Base-by-base conservation (phyloP, 1,140 invertebrate species). In the Metaphire vulgaris region DNA sequence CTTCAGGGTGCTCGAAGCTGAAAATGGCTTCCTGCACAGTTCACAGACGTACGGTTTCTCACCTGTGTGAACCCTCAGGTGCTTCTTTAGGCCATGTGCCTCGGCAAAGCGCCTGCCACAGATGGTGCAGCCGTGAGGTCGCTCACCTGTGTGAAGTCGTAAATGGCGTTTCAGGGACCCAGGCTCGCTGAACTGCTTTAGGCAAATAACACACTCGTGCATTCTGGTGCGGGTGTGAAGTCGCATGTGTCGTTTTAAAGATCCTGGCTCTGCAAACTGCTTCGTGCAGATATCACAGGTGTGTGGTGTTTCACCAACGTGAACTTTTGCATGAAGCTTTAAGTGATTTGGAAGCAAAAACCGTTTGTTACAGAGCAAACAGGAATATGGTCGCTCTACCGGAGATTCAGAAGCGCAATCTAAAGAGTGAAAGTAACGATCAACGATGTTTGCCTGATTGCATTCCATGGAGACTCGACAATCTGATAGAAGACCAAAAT, bases 101-200 rank as follows among this genome's bases (percentile, higher is more conserved):
- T 84, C 81, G 32, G 84, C 81, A 79, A 88, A 88, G 2, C 84
- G 81, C 71, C 85, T 83, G 14, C 93, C 93, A 85, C 94, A 97
- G 83, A 92, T 91, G 82, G 94, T 94, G 79, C 83, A 85, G 41
- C 78, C 91, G 78, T 97, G 94, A 33, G 96, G 93, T 93, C 89
- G 98, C 79, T 88, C 95, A 6, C 96, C 96, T 34, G 92, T 95
- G 88, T 98, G 96, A 82, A 98, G 97, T 69, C 96, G 88, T 78
- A 94, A 89, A 85, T 98, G 96, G 12, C 95, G 98, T 86, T 98
- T 98, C 14, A 98, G 89, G 21, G 93, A 96, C 77, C 92, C 94
- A 12, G 41, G 41, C 41, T 56, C 41, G 21, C 41, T 21, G 21
- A 56, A 56, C 6, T 56, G 41, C 21, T 56, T 56, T 21, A 56